A percentile compares a stretch with the other conserved stretches of the same genome.
Evolutionary conservation across 1,140 invertebrate species (phyloP).

Genomic region (Apocrypta bakeri): DNA sequence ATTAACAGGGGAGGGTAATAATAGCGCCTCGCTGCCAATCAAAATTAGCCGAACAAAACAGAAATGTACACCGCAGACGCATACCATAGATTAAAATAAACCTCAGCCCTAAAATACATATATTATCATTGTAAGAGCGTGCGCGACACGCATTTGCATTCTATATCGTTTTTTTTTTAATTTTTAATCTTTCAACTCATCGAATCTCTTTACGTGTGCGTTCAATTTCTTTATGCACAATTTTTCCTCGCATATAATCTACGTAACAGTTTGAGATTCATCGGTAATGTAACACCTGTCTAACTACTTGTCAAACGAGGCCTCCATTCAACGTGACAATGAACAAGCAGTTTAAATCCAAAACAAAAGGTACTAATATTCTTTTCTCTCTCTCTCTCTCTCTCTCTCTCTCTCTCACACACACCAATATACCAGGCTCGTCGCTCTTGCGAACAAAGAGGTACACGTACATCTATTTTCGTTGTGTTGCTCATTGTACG

Average conservation of each 20-base stretch:
- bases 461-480: too few species aligned
- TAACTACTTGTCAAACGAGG: not conserved
- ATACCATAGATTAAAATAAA: not conserved
- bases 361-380: not conserved
- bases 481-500: too few species aligned
- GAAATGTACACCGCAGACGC: not conserved
- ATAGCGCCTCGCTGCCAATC: constrained; percentile 11
- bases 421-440: too few species aligned
- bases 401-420: too few species aligned
- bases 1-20: not conserved
- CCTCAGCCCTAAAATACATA: not conserved
- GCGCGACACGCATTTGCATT: too few species aligned
- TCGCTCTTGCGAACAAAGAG: too few species aligned
- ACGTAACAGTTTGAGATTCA: not conserved
- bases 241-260: too few species aligned
- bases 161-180: too few species aligned
- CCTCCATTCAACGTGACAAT: not conserved
- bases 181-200: too few species aligned
- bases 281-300: constrained; percentile 4
- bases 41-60: constrained; percentile 16
- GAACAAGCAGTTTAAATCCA: not conserved
- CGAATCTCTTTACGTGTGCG: too few species aligned
- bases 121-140: too few species aligned
- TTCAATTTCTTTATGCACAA: too few species aligned
- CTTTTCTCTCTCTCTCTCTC: not conserved